Conservation (phyloP, 1,140 invertebrate species). For the Drosophila oshimai region DNA sequence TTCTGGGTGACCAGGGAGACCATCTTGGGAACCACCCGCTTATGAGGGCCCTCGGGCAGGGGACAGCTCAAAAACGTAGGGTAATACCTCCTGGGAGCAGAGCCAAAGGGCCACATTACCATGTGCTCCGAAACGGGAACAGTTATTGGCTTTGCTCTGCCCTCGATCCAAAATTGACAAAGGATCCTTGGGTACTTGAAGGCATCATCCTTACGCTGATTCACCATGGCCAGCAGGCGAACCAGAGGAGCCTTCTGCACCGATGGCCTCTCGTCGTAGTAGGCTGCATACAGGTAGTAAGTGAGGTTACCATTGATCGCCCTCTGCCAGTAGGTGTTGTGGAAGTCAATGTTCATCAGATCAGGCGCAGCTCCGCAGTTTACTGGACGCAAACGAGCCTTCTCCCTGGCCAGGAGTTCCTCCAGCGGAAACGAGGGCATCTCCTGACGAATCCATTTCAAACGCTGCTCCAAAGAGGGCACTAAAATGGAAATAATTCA, state of each 20-base stretch:
- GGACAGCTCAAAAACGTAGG: slow-evolving; percentile 94
- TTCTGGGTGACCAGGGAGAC: slow-evolving; percentile 90
- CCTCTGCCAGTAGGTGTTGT: slow-evolving; percentile 88
- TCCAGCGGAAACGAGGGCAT: slow-evolving; percentile 63
- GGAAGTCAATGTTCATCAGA: slow-evolving; percentile 46
- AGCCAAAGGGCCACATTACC: slow-evolving; percentile 96
- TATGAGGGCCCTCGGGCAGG: slow-evolving; percentile 87
- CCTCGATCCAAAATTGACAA: slow-evolving; percentile 94
- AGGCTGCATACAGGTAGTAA: slow-evolving; percentile 93
- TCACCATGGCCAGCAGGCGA: slow-evolving; percentile 92
- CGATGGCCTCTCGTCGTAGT: slow-evolving; percentile 89
- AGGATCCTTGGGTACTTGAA: slow-evolving; percentile 85
- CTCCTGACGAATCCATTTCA: slow-evolving; percentile 46
- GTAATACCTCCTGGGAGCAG: slow-evolving; percentile 91
- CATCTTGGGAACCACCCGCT: slow-evolving; percentile 88
- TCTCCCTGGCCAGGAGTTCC: slow-evolving; percentile 6
- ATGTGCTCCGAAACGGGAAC: slow-evolving; percentile 92
- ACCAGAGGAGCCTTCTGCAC: slow-evolving; percentile 89
- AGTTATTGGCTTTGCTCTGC: slow-evolving; percentile 88
- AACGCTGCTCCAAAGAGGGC: slow-evolving; percentile 31
- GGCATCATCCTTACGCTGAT: slow-evolving; percentile 72
- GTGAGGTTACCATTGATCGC: slow-evolving; percentile 89
- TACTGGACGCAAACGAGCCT: rapidly evolving
- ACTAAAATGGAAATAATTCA: slow-evolving; percentile 7
- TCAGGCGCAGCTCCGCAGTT: slow-evolving; percentile 38